Conservation (phyloP, 2,888 invertebrate genomes). For the Netelia melanura region DNA sequence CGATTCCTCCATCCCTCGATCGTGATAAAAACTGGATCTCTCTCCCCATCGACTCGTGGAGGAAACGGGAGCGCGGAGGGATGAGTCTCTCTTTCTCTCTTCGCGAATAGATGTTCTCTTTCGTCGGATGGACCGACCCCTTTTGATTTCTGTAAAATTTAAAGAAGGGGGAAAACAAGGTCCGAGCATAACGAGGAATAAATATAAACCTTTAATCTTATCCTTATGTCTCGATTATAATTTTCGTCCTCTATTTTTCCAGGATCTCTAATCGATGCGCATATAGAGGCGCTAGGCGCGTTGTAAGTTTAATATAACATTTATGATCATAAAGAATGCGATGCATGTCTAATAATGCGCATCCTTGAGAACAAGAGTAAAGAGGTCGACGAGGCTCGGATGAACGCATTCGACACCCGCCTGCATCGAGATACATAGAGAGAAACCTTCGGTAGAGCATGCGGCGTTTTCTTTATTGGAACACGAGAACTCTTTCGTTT, state of each 20-base stretch:
- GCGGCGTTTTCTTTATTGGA: constrained; percentile 60
- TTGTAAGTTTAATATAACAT: constrained; percentile 20
- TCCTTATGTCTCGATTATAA: constrained; percentile 78
- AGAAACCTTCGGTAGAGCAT: constrained; percentile 24
- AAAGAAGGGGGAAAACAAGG: constrained; percentile 8
- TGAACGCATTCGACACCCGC: constrained; percentile 76
- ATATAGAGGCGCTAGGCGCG: not conserved
- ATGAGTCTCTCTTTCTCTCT: constrained; percentile 62
- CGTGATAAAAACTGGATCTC: constrained; percentile 82
- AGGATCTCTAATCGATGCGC: constrained; percentile 74
- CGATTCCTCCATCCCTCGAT: constrained; percentile 58
- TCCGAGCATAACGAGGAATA: constrained; percentile 73
- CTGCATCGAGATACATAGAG: constrained; percentile 37
- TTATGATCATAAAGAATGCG: constrained; percentile 15
- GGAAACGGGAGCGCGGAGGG: constrained; percentile 38
- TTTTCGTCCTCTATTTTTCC: constrained; percentile 72
- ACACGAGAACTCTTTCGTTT: constrained; percentile 63
- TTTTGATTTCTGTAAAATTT: constrained; percentile 40
- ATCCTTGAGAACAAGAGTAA: constrained; percentile 22
- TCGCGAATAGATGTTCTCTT: constrained; percentile 73
- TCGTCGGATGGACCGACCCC: constrained; percentile 60
- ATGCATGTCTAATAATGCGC: constrained; percentile 29
- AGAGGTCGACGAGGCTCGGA: constrained; percentile 42
- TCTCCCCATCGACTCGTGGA: constrained; percentile 46
- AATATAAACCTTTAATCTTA: constrained; percentile 82